Conservation (phyloP, 2,113 vertebrate genomes). For the Suncus etruscus region DNA sequence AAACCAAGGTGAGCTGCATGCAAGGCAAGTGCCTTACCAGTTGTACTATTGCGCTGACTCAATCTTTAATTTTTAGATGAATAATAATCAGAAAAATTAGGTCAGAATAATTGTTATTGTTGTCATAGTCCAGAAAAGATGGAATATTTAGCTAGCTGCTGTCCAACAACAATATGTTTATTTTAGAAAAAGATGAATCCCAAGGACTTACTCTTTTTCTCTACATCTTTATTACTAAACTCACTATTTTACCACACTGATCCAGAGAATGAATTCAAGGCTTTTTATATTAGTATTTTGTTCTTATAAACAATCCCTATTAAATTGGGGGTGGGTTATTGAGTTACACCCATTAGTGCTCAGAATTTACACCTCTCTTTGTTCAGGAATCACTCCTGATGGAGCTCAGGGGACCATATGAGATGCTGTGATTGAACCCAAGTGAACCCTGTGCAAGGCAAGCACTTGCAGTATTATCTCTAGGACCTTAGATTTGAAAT, state of each 20-base stretch:
- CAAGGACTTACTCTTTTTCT: neutral
- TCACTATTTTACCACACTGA: neutral
- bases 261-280: neutral
- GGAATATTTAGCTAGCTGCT: neutral
- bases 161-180: neutral
- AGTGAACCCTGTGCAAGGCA: too few relatives aligned
- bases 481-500: slow-evolving; percentile 13
- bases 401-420: too few relatives aligned
- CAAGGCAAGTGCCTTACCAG: too few relatives aligned
- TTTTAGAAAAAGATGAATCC: neutral
- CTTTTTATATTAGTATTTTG: slow-evolving; percentile 37
- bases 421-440: too few relatives aligned
- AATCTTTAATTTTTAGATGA: neutral
- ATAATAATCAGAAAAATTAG: neutral
- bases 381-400: too few relatives aligned
- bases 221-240: neutral
- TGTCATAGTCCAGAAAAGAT: neutral
- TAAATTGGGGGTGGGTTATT: too few relatives aligned
- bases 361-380: too few relatives aligned
- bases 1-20: too few relatives aligned
- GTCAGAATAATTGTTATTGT: neutral
- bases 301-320: neutral
- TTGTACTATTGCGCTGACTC: too few relatives aligned
- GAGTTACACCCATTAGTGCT: too few relatives aligned
- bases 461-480: too few relatives aligned